phyloP scores from a whole-genome alignment of 2,113 vertebrate species.

The Scytalopus superciliaris region DNA sequence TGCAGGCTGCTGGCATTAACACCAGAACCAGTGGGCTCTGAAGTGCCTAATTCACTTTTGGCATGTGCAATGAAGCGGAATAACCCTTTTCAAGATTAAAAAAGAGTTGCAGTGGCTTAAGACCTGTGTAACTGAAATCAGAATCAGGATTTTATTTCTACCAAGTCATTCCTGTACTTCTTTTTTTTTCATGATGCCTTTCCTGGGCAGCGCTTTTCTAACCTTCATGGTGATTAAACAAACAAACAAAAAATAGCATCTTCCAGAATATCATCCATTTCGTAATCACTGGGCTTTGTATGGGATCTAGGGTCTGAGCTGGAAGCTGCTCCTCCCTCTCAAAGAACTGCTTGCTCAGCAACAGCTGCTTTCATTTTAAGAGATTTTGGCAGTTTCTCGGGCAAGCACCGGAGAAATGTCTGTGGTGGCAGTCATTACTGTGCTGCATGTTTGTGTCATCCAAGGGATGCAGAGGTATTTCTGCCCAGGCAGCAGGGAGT shows the following conservation, averaged over 20 bases:
- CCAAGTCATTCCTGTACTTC: background rate
- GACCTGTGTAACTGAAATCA: background rate
- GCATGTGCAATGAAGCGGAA: background rate
- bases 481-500: background rate
- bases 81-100: background rate
- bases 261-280: background rate
- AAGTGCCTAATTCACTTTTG: background rate
- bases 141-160: background rate
- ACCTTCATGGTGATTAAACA: background rate
- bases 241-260: background rate
- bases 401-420: background rate
- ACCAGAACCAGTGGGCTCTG: background rate
- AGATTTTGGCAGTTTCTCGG: background rate
- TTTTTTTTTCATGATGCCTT: background rate
- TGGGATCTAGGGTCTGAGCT: background rate
- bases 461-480: background rate
- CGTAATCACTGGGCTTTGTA: background rate
- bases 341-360: background rate
- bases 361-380: slow-evolving; percentile 15
- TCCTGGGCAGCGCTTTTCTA: background rate
- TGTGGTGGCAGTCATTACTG: background rate
- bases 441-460: background rate
- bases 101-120: background rate
- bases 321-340: background rate
- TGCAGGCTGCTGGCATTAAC: background rate